phyloP scores from a whole-genome alignment of 2,888 invertebrate genomes.

The Podotricha telesiphe region DNA sequence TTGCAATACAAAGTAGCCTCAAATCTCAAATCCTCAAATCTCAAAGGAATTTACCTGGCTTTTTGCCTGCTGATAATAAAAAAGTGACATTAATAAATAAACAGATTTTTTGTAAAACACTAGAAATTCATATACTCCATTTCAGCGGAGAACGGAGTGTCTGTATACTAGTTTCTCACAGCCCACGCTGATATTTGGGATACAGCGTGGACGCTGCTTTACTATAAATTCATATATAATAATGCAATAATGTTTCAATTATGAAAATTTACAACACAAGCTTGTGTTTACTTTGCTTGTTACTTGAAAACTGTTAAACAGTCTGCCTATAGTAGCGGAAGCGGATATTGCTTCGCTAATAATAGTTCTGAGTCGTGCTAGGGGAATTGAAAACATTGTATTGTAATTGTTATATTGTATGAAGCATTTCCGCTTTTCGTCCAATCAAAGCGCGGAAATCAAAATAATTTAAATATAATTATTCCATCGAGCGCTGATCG shows the following conservation, averaged over 20 bases:
- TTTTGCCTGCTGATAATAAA: too few species aligned
- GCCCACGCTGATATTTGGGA: neutral
- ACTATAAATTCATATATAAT: neutral
- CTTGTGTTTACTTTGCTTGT: constrained; percentile 2
- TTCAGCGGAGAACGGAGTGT: neutral
- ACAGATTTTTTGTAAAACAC: too few species aligned
- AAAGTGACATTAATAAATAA: too few species aligned
- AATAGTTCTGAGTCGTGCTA: constrained; percentile 1
- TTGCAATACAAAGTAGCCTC: too few species aligned
- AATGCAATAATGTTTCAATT: too few species aligned
- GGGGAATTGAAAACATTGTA: constrained; percentile 2
- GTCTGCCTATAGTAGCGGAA: constrained; percentile 9
- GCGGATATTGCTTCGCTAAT: constrained; percentile 17
- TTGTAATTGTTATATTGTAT: neutral
- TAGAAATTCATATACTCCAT: too few species aligned
- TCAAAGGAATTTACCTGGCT: too few species aligned
- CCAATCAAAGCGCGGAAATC: too few species aligned
- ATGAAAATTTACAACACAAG: neutral
- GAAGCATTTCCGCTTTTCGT: too few species aligned
- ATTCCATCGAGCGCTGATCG: too few species aligned
- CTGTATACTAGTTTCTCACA: neutral
- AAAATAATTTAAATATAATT: too few species aligned
- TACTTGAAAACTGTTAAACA: constrained; percentile 5
- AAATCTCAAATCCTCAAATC: too few species aligned
- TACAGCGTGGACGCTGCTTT: neutral